A percentile compares a stretch with the other conserved stretches of the same genome.
These are phyloP conservation scores for Oscheius myriophilus DNA, from an alignment of 2,888 invertebrate genomes.

Conservation along the genomic window DNA sequence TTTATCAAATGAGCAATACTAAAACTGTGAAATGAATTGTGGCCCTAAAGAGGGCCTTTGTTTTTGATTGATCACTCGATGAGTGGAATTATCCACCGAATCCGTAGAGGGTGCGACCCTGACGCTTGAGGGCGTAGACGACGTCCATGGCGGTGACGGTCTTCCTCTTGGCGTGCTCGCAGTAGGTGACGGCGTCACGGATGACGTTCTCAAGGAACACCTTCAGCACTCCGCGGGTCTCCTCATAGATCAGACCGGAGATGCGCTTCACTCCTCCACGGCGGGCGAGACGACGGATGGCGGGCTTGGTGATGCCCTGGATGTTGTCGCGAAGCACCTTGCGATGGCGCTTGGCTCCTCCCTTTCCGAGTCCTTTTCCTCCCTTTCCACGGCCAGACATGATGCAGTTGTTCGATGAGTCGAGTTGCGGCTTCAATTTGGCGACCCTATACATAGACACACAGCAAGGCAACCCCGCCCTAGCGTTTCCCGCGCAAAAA, in stretches of 20 bases:
- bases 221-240: slow-evolving; percentile 61
- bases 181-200: slow-evolving; percentile 85
- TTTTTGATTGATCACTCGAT: background rate
- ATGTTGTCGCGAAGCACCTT: slow-evolving; percentile 78
- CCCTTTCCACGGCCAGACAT: slow-evolving; percentile 39
- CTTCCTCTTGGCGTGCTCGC: slow-evolving; percentile 87
- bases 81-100: slow-evolving; percentile 61
- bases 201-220: slow-evolving; percentile 83
- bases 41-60: too few relatives aligned
- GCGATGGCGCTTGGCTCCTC: slow-evolving; percentile 84
- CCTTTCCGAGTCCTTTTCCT: slow-evolving; percentile 79
- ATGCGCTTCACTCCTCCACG: slow-evolving; percentile 72
- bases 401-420: background rate
- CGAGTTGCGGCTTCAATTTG: too few relatives aligned
- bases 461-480: too few relatives aligned
- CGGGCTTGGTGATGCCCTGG: slow-evolving; percentile 75
- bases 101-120: slow-evolving; percentile 69
- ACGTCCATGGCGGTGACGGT: slow-evolving; percentile 89
- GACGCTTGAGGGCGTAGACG: slow-evolving; percentile 76
- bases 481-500: too few relatives aligned
- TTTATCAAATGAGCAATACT: too few relatives aligned
- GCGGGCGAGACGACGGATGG: slow-evolving; percentile 73
- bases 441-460: too few relatives aligned
- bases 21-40: too few relatives aligned
- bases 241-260: slow-evolving; percentile 65